phyloP scores from a whole-genome alignment of 2,113 vertebrate genomes.

The Antechinus stuartii region DNA sequence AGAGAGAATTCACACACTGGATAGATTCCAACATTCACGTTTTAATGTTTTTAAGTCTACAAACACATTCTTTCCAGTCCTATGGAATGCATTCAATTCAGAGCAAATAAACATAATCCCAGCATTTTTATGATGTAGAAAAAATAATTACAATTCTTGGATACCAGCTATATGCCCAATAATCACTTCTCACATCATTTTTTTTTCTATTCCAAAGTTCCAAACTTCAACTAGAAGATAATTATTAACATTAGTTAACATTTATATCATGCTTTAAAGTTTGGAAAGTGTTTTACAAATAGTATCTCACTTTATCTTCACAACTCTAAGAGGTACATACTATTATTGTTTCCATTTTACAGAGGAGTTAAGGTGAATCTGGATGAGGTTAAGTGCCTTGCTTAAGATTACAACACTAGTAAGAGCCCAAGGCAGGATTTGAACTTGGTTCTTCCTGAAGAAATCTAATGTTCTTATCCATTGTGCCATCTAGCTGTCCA shows the following conservation, averaged over 20 bases:
- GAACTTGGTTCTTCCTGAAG: background rate
- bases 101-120: background rate
- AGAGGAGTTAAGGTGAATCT: background rate
- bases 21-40: background rate
- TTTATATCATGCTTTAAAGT: background rate
- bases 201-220: background rate
- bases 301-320: background rate
- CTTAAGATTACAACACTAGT: background rate
- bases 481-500: background rate
- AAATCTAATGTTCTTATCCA: background rate
- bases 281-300: background rate
- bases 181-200: background rate
- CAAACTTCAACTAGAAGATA: background rate
- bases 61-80: background rate
- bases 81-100: background rate
- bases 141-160: background rate
- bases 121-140: background rate
- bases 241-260: background rate
- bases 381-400: background rate
- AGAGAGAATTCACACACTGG: background rate
- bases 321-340: background rate
- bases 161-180: background rate
- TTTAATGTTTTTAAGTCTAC: background rate
- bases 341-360: background rate
- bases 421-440: background rate